A percentile compares a stretch with the other conserved stretches of the same genome.
Conservation (phyloP, 1,140 invertebrate genomes). For the Leptoteleia sp. region DNA sequence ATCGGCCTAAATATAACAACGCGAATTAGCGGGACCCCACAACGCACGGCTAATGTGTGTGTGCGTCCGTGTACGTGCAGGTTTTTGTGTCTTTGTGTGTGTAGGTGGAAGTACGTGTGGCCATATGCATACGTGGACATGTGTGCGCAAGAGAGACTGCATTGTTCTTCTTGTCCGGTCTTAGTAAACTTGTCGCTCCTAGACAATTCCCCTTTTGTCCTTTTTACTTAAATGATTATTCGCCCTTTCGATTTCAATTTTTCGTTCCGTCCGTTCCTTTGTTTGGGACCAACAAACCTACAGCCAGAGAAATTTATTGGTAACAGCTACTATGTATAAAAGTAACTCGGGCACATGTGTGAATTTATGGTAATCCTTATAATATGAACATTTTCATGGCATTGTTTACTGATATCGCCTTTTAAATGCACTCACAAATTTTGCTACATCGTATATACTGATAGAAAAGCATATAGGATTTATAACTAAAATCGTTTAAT, state of each 20-base stretch:
- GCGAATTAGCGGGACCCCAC: slow-evolving; percentile 60
- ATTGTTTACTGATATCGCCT: no score
- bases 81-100: slow-evolving; percentile 1
- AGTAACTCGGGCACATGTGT: no score
- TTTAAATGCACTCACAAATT: no score
- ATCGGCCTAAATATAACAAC: slow-evolving; percentile 76
- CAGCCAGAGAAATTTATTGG: no score
- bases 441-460: no score
- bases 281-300: slow-evolving; percentile 37
- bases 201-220: slow-evolving; percentile 39
- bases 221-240: slow-evolving; percentile 35
- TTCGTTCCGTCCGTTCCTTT: slow-evolving; percentile 23
- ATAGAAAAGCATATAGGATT: no score
- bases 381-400: no score
- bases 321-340: no score
- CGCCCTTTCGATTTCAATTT: slow-evolving; percentile 37
- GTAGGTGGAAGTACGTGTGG: no score
- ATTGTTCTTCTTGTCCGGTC: slow-evolving; percentile 51
- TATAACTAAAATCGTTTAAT: no score
- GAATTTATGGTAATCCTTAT: no score
- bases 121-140: slow-evolving; percentile 9
- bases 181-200: slow-evolving; percentile 44
- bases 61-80: not conserved
- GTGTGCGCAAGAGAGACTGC: slow-evolving; percentile 28
- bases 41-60: slow-evolving; percentile 17